phyloP scores from a whole-genome alignment of 2,113 vertebrate genomes.

The Hippopotamus amphibius region DNA sequence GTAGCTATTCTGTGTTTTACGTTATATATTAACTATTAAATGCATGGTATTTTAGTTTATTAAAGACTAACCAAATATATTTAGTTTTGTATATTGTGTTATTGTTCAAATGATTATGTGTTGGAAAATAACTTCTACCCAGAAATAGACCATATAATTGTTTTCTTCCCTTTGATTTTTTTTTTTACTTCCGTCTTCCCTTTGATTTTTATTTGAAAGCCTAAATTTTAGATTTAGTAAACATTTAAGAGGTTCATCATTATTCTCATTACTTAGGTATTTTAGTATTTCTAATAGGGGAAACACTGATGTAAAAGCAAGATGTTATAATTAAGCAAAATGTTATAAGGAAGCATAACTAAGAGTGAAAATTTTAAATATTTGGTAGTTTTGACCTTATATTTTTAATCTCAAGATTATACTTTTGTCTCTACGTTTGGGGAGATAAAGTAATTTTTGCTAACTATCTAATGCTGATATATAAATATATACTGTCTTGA shows the following conservation, averaged over 20 bases:
- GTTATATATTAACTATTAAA: conserved; percentile 52
- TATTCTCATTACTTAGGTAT: conserved; percentile 32
- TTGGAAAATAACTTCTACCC: conserved; percentile 19
- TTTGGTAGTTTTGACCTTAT: conserved; percentile 9
- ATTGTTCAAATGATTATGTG: conserved; percentile 6
- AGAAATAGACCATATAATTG: conserved; percentile 31
- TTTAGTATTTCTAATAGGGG: conserved; percentile 12
- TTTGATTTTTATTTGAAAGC: conserved; percentile 57
- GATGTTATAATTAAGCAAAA: not conserved
- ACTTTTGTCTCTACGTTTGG: not conserved
- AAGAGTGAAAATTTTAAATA: conserved; percentile 29
- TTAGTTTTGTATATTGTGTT: conserved; percentile 30
- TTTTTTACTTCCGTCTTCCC: conserved; percentile 23
- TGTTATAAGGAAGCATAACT: not conserved
- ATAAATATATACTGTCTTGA: not conserved
- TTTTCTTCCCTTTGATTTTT: conserved; percentile 57
- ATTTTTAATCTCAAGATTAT: conserved; percentile 44
- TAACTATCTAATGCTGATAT: not conserved
- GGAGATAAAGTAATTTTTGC: not conserved
- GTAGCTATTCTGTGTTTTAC: conserved; percentile 22
- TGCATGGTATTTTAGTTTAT: not conserved
- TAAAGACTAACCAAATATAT: conserved; percentile 5
- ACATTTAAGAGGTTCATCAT: not conserved
- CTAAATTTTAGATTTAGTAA: conserved; percentile 39
- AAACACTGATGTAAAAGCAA: not conserved